Evolutionary conservation across 2,113 vertebrate species (phyloP), one percentile per base, ranked within the genome.

Genomic region (Probosciger aterrimus): DNA sequence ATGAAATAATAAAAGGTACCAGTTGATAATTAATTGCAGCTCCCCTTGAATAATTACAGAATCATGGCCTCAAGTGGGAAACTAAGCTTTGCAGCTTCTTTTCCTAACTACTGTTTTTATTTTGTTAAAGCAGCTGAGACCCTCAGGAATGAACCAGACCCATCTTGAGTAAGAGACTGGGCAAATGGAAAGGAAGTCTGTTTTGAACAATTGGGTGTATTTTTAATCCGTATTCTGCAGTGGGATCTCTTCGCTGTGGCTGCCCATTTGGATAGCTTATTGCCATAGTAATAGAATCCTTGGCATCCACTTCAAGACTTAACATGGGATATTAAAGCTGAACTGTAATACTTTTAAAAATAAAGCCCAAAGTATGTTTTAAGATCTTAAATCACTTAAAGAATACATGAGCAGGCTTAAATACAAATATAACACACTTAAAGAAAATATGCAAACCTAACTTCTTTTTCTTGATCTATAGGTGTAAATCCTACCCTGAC

Each of bases 401-500:
- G 86, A 90, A 82, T 94, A 91, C 41, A 22, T 39, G 47, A 8
- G 43, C 83, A 84, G 76, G 80, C 76, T 96, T 93, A 93, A 91
- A 93, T 88, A 84, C 80, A 96, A 96, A 90, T 84, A 88, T 93
- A 92, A 76, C 64, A 67, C 52, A 37, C 33, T 81, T 75, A 50
- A 78, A 91, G 73, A 78, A 93, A 94, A 95, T 84, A 92, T n/a
- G 33, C 88, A 83, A 95, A 89, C 74, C 35, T 88, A 89, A 82
- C 73, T 95, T 86, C 41, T 44, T 81, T 50, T 80, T 90, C 77
- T 88, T 94, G 80, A 91, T 96, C 90, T 78, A 25, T 65, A 88
- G 86, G 92, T 95, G 95, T 93, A 97, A 97, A 95, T 96, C 90
- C 88, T 95, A 46, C 44, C 31, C 69, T 77, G 78, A 5, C 39